Percentiles rank a stretch among this genome's conserved stretches.
These are phyloP conservation scores for Orchestes rusci DNA, from an alignment of 2,888 invertebrate genomes.

Conservation along the genomic window DNA sequence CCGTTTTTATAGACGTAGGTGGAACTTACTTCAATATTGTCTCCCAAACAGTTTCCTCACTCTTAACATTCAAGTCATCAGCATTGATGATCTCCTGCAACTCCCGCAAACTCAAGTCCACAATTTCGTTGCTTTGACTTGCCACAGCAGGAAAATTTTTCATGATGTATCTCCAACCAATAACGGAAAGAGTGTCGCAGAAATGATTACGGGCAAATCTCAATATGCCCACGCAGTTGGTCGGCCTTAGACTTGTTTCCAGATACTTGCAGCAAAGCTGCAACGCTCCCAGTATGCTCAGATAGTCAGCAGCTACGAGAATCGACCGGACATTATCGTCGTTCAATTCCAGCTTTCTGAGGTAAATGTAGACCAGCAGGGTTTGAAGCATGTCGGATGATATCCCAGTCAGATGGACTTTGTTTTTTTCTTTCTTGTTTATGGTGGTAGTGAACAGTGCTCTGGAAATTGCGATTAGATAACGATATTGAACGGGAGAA, in stretches of 20 bases:
- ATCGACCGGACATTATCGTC: slow-evolving; percentile 74
- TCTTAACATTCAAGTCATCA: slow-evolving; percentile 80
- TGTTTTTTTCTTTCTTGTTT: slow-evolving; percentile 58
- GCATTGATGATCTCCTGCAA: slow-evolving; percentile 69
- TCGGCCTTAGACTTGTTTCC: slow-evolving; percentile 57
- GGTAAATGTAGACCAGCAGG: slow-evolving; percentile 79
- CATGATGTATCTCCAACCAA: slow-evolving; percentile 52
- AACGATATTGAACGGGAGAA: too few relatives aligned
- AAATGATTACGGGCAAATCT: slow-evolving; percentile 75
- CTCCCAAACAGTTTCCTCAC: slow-evolving; percentile 84
- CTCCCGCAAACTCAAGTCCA: slow-evolving; percentile 65
- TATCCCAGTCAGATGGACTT: slow-evolving; percentile 71
- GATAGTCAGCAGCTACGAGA: slow-evolving; percentile 80
- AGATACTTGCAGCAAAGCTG: slow-evolving; percentile 76
- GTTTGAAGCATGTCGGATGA: slow-evolving; percentile 68
- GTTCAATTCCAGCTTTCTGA: slow-evolving; percentile 67
- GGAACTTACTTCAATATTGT: slow-evolving; percentile 51
- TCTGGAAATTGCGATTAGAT: too few relatives aligned
- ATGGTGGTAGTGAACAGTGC: slow-evolving; percentile 77
- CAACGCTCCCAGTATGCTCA: slow-evolving; percentile 75
- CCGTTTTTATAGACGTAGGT: not conserved
- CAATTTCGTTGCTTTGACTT: slow-evolving; percentile 65
- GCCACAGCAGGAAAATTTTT: slow-evolving; percentile 70
- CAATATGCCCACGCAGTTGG: slow-evolving; percentile 79
- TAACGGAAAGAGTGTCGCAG: slow-evolving; percentile 60